Evolutionary conservation across 2,113 vertebrate genomes (phyloP), one percentile per base, ranked within the genome.

Genomic region (Vireo altiloquus): DNA sequence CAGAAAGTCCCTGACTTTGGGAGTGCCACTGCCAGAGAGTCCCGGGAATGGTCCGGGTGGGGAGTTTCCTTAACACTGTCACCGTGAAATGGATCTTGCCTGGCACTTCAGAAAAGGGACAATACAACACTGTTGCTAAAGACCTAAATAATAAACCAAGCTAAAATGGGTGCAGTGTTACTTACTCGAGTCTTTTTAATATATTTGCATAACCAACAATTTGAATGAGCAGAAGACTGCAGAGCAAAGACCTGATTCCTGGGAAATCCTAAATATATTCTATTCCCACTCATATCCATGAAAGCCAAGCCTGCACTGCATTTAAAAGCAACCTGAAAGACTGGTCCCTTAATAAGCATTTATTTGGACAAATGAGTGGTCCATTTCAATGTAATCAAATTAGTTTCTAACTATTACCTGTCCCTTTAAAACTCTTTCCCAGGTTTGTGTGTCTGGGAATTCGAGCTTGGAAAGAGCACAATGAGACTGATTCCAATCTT

Each of bases 401-500:
- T 95, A 94, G 76, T 69, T 90, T 78, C 71, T 93, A 80, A 96
- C 82, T 95, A 81, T 90, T 95, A 96, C 96, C 92, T 96, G 92
- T 96, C 85, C 92, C 90, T 96, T 96, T 96, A 96, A 93, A 96
- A 90, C 63, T 93, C 76, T 95, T 94, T 95, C 92, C 92, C 96
- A 96, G 85, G 82, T 97, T 88, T 93, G 68, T 86, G 50, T 77
- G 87, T 95, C 93, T 97, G 96, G 95, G 96, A 97, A 97, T 96
- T 96, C 85, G 94, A 88, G 86, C 85, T 95, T 95, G 90, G 93
- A 94, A 95, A 96, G 71, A 92, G 82, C 85, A 96, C 93, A 93
- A 37, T 89, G 85, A 94, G 88, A 84, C 95, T 93, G 96, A 96
- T 95, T 96, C 90, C 90, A 94, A 95, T 96, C 93, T 97, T 95